Evolutionary conservation across 2,797 vertebrate genomes (phyloP).

Genomic region (Macropus fuliginosus): DNA sequence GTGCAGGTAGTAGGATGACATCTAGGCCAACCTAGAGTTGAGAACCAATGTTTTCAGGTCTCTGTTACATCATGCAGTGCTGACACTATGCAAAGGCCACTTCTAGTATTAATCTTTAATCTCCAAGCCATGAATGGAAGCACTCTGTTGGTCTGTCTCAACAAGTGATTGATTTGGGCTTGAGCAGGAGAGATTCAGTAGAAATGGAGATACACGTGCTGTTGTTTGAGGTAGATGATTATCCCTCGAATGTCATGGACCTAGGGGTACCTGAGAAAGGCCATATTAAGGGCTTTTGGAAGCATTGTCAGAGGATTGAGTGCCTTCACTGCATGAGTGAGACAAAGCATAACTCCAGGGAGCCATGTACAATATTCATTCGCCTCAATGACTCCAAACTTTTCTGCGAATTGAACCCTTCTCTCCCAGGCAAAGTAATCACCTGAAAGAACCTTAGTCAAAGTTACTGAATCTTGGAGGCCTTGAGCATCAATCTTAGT

Average conservation of each 20-base stretch:
- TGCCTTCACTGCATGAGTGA: background rate
- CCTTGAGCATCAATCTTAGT: background rate
- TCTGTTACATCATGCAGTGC: background rate
- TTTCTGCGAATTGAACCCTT: background rate
- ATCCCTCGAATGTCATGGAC: background rate
- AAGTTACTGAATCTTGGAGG: background rate
- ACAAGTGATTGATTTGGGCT: background rate
- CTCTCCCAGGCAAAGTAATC: background rate
- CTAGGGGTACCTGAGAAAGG: background rate
- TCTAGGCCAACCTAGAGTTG: background rate
- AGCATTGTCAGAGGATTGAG: background rate
- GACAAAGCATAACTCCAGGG: background rate
- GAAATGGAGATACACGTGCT: background rate
- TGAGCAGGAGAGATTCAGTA: background rate
- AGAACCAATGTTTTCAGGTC: background rate
- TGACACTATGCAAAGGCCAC: rapidly evolving
- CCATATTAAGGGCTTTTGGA: background rate
- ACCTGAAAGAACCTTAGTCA: background rate
- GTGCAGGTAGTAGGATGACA: background rate
- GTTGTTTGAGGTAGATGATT: background rate
- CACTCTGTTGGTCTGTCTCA: background rate
- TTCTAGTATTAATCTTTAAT: background rate
- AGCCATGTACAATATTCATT: background rate
- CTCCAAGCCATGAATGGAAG: background rate
- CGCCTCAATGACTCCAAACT: background rate